Percentiles rank a stretch among this genome's conserved stretches.
Evolutionary conservation across 2,888 invertebrate species (phyloP).

Genomic region (Papilio demoleus): DNA sequence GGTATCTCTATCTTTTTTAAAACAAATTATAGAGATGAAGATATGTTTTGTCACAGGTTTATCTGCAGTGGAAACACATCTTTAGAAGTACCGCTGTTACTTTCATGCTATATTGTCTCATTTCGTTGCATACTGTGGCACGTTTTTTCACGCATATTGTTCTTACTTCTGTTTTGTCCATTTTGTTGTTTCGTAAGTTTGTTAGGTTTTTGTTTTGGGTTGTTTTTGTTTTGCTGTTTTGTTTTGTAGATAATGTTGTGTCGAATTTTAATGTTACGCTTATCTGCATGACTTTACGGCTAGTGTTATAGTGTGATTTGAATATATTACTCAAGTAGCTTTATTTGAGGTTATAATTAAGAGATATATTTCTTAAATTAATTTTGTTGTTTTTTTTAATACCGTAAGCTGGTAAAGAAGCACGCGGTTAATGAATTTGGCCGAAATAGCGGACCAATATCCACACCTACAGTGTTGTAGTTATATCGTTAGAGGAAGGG

Average conservation of each 20-base stretch:
- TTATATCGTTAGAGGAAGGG: no score
- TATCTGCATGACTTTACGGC: slow-evolving; percentile 2
- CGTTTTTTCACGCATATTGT: slow-evolving; percentile 23
- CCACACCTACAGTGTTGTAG: no score
- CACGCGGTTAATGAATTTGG: no score
- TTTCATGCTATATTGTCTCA: not conserved
- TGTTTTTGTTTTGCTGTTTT: slow-evolving; percentile 23
- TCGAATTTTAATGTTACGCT: slow-evolving; percentile 9
- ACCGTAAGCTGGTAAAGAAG: no score
- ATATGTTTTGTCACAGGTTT: no score
- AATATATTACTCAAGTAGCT: no score
- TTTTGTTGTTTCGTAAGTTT: slow-evolving; percentile 21
- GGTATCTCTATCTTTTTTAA: not conserved
- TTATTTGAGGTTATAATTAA: no score
- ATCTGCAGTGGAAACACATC: not conserved
- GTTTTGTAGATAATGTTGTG: slow-evolving; percentile 27
- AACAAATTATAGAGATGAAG: not conserved
- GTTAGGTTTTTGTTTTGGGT: slow-evolving; percentile 25
- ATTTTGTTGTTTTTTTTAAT: no score
- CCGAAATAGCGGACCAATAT: no score
- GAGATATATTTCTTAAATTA: no score
- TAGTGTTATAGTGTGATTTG: no score
- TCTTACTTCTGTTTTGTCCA: slow-evolving; percentile 23
- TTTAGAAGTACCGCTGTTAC: slow-evolving; percentile 1
- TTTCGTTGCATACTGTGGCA: slow-evolving; percentile 8